Conservation (phyloP, 2,888 invertebrate species). For the Euproctis similis region DNA sequence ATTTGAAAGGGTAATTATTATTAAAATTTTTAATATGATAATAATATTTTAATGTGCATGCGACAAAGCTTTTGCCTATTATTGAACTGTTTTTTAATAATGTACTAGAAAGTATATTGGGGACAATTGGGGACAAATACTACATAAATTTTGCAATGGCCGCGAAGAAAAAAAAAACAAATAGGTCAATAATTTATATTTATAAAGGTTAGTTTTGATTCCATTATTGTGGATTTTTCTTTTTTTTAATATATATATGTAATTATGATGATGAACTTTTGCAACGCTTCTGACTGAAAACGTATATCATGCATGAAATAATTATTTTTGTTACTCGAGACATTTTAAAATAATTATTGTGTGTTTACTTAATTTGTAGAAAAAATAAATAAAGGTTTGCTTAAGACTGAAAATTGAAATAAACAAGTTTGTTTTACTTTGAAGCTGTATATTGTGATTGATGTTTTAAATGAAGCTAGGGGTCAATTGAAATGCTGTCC, state of each 20-base stretch:
- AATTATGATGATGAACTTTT: slow-evolving; percentile 34
- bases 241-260: no score
- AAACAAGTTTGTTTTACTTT: slow-evolving; percentile 9
- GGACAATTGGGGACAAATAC: no score
- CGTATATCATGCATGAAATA: slow-evolving; percentile 44
- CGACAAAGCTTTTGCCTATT: no score
- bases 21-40: no score
- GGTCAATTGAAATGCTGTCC: slow-evolving; percentile 12
- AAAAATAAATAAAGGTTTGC: slow-evolving; percentile 48
- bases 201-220: slow-evolving; percentile 12
- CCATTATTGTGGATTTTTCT: slow-evolving; percentile 52
- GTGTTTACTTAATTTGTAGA: slow-evolving; percentile 46
- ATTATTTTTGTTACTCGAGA: slow-evolving; percentile 36
- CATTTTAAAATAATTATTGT: slow-evolving; percentile 28
- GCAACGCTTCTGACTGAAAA: slow-evolving; percentile 20
- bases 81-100: no score
- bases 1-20: no score
- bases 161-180: no score
- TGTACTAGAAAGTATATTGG: no score
- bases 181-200: background rate
- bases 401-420: slow-evolving; percentile 31
- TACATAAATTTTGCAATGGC: no score
- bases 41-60: no score
- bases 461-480: slow-evolving; percentile 9
- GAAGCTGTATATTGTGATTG: slow-evolving; percentile 14